These are phyloP conservation scores for Menura novaehollandiae DNA, from an alignment of 2,113 vertebrate species.

Conservation along the genomic window DNA sequence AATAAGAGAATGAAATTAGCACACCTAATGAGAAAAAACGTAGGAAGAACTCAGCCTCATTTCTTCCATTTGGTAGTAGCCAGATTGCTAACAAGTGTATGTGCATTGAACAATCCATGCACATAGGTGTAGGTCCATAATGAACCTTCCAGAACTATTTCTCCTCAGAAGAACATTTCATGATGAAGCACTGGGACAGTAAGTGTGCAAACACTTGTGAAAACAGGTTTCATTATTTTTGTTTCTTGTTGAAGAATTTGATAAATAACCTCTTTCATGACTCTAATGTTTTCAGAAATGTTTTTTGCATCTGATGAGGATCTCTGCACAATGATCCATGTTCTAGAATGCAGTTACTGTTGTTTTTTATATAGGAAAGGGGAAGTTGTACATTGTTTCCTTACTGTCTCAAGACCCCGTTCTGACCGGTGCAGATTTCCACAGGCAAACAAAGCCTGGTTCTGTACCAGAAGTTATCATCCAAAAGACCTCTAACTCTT, in stretches of 20 bases:
- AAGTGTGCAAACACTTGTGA: neutral
- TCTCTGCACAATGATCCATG: neutral
- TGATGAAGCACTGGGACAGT: accelerated
- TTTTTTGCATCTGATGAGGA: neutral
- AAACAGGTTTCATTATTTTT: neutral
- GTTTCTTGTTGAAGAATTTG: neutral
- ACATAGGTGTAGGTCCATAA: neutral
- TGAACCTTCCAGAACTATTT: neutral
- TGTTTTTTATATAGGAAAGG: neutral
- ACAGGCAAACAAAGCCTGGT: neutral
- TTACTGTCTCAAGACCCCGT: neutral
- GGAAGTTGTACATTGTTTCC: neutral
- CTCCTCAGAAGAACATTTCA: neutral
- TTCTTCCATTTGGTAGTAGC: neutral
- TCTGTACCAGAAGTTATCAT: neutral
- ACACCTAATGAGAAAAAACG: neutral
- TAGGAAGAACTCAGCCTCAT: neutral
- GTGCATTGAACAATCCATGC: neutral
- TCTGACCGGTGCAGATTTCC: neutral
- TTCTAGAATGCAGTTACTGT: neutral
- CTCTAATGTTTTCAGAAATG: neutral
- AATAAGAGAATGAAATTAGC: neutral
- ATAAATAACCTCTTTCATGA: neutral
- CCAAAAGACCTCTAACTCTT: neutral
- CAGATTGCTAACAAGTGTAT: neutral